phyloP scores from a whole-genome alignment of 2,888 invertebrate species.

The Apamea sordens region DNA sequence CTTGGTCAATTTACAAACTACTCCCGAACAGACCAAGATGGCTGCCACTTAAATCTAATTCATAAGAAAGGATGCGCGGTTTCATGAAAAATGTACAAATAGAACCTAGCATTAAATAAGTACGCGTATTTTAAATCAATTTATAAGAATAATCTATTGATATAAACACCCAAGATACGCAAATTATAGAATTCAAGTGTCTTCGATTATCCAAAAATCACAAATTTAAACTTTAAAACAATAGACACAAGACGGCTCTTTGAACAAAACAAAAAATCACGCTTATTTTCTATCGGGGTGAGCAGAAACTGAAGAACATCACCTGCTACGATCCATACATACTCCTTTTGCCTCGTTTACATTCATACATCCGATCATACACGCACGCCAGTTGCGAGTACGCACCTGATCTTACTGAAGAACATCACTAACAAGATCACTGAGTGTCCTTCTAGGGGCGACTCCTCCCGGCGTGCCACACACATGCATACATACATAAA shows the following conservation, averaged over 20 bases:
- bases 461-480: not conserved
- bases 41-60: slow-evolving; percentile 43
- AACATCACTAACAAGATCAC: not conserved
- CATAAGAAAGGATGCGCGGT: slow-evolving; percentile 50
- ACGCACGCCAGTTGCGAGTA: not conserved
- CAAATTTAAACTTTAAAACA: not conserved
- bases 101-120: slow-evolving; percentile 29
- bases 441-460: not conserved
- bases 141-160: slow-evolving; percentile 6
- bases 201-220: not conserved
- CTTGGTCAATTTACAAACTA: slow-evolving; percentile 25
- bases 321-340: not conserved
- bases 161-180: not conserved
- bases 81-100: slow-evolving; percentile 45
- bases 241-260: not conserved
- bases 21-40: slow-evolving; percentile 17
- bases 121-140: slow-evolving; percentile 45
- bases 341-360: not conserved
- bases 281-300: not conserved
- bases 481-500: not conserved
- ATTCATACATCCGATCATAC: not conserved
- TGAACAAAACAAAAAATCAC: not conserved
- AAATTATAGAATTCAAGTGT: not conserved
- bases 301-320: not conserved
- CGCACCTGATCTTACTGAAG: not conserved